phyloP scores from a whole-genome alignment of 2,113 vertebrate species.

The Ascaphus truei region DNA sequence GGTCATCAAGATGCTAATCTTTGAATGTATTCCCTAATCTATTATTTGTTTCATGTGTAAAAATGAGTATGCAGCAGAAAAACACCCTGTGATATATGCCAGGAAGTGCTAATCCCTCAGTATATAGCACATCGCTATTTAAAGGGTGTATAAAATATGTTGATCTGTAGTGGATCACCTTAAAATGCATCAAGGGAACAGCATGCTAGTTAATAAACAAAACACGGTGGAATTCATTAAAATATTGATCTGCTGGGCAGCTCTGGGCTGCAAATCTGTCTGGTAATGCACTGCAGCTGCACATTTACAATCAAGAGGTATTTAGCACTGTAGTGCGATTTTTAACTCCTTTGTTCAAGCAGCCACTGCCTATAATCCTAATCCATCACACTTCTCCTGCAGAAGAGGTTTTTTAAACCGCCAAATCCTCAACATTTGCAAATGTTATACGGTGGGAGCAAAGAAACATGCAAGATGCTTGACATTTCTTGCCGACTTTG shows the following conservation, averaged over 20 bases:
- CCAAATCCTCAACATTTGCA: not conserved
- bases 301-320: not conserved
- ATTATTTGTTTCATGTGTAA: too few relatives aligned
- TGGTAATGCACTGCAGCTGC: constrained; percentile 1
- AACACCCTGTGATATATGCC: not conserved
- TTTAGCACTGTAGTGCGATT: not conserved
- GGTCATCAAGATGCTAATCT: too few relatives aligned
- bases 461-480: too few relatives aligned
- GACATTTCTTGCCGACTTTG: too few relatives aligned
- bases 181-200: not conserved
- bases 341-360: not conserved
- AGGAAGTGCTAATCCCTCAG: not conserved
- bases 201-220: not conserved
- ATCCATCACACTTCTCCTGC: not conserved
- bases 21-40: too few relatives aligned
- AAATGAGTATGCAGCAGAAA: too few relatives aligned
- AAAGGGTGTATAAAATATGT: not conserved
- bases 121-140: not conserved
- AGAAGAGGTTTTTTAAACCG: not conserved
- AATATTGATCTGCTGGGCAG: not conserved
- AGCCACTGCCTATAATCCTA: too few relatives aligned
- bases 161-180: not conserved
- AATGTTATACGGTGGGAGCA: too few relatives aligned
- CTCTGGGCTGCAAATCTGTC: not conserved
- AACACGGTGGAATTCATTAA: not conserved